A percentile compares a stretch with the other conserved stretches of the same genome.
Conservation (phyloP, 2,113 vertebrate species). For the Sardina pilchardus region DNA sequence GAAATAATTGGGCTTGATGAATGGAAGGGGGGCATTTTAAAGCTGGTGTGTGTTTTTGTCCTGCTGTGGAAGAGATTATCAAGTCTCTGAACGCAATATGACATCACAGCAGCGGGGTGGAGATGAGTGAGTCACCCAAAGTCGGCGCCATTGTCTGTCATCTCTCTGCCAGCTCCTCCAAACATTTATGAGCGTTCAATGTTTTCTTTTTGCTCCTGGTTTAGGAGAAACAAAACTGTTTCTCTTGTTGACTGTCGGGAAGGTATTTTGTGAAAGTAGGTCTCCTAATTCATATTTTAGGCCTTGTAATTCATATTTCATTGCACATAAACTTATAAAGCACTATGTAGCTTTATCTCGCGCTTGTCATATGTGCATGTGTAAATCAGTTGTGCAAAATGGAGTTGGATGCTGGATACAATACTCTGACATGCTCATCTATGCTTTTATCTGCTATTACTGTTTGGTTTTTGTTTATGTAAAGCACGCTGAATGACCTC, state of each 20-base stretch:
- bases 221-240: background rate
- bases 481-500: no score
- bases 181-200: background rate
- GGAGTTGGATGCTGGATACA: background rate
- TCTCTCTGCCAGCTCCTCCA: background rate
- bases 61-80: background rate
- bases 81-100: background rate
- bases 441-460: no score
- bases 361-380: background rate
- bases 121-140: background rate
- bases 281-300: background rate
- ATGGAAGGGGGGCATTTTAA: background rate
- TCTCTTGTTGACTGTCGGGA: background rate
- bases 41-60: background rate
- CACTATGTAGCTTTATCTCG: background rate
- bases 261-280: background rate
- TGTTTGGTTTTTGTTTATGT: no score
- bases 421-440: no score
- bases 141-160: background rate
- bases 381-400: background rate
- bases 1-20: background rate
- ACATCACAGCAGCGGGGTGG: background rate
- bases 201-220: background rate
- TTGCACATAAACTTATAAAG: background rate
- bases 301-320: background rate